A percentile compares a stretch with the other conserved stretches of the same genome.
Evolutionary conservation across 2,113 vertebrate species (phyloP).

Genomic region (Pelecanus crispus): DNA sequence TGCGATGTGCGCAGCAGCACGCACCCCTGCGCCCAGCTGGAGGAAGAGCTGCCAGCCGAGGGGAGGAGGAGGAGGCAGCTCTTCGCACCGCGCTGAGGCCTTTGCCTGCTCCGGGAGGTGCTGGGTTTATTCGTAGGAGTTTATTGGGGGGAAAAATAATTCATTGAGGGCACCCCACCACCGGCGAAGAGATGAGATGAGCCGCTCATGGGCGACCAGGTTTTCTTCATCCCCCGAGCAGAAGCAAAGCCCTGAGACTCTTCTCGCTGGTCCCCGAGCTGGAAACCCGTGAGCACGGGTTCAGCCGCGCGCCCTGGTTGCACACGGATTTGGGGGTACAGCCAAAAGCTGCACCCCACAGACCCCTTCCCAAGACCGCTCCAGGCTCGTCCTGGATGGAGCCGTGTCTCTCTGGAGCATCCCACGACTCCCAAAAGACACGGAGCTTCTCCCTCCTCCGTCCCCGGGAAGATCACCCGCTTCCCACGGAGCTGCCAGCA

Average conservation of each 20-base stretch:
- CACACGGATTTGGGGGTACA: background rate
- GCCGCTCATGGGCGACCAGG: rapidly evolving
- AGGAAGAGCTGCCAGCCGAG: background rate
- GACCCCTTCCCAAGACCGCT: background rate
- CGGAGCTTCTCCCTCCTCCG: background rate
- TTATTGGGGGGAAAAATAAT: rapidly evolving
- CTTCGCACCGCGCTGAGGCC: background rate
- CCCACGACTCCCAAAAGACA: background rate
- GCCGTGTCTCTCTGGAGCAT: background rate
- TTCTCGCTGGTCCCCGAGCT: background rate
- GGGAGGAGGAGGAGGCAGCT: background rate
- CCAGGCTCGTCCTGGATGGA: rapidly evolving
- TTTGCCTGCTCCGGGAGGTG: background rate
- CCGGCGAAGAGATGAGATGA: rapidly evolving
- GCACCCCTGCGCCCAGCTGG: background rate
- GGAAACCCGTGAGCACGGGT: background rate
- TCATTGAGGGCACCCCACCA: rapidly evolving
- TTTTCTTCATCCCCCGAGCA: background rate
- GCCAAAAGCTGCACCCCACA: rapidly evolving
- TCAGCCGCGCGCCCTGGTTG: rapidly evolving
- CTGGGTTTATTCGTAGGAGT: background rate
- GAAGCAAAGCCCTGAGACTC: rapidly evolving
- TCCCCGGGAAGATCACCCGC: background rate
- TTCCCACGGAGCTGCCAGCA: constrained; percentile 22
- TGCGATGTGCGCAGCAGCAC: background rate